These are phyloP conservation scores for Hemiscyllium ocellatum DNA, from an alignment of 2,113 vertebrate species.

Conservation along the genomic window DNA sequence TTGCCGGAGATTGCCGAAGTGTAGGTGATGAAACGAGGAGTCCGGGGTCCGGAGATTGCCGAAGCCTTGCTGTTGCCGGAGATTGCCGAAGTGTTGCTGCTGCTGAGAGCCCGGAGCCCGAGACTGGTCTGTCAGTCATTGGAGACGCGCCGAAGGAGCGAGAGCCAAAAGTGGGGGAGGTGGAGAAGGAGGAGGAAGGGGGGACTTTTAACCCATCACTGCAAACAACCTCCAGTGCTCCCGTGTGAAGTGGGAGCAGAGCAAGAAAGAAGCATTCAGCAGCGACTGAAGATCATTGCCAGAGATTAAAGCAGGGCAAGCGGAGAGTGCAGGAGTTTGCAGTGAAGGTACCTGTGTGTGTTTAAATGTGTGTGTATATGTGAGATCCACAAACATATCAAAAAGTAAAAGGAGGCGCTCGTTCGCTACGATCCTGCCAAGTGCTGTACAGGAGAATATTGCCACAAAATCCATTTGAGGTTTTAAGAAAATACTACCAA, in stretches of 20 bases:
- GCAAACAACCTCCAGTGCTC: not conserved
- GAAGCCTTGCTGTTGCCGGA: not conserved
- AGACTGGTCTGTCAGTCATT: not conserved
- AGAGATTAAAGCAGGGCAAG: not conserved
- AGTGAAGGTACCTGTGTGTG: slow-evolving; percentile 16
- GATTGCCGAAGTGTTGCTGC: not conserved
- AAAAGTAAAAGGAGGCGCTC: slow-evolving; percentile 9
- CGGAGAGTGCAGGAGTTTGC: slow-evolving; percentile 20
- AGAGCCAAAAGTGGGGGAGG: not conserved
- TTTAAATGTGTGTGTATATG: not conserved
- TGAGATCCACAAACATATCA: not conserved
- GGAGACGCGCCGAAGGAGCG: not conserved
- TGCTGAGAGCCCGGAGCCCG: not conserved
- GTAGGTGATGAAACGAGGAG: not conserved
- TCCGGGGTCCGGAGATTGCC: not conserved
- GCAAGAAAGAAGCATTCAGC: not conserved
- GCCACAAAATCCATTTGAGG: not conserved
- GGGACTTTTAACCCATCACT: not conserved
- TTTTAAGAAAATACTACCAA: not conserved
- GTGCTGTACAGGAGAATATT: not conserved
- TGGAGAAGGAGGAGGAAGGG: not conserved
- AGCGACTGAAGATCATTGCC: not conserved
- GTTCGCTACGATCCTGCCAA: not conserved
- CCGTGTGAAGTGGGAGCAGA: not conserved
- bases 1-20: slow-evolving; percentile 13